Conservation (phyloP, 2,113 vertebrate genomes). For the Myocastor coypus region DNA sequence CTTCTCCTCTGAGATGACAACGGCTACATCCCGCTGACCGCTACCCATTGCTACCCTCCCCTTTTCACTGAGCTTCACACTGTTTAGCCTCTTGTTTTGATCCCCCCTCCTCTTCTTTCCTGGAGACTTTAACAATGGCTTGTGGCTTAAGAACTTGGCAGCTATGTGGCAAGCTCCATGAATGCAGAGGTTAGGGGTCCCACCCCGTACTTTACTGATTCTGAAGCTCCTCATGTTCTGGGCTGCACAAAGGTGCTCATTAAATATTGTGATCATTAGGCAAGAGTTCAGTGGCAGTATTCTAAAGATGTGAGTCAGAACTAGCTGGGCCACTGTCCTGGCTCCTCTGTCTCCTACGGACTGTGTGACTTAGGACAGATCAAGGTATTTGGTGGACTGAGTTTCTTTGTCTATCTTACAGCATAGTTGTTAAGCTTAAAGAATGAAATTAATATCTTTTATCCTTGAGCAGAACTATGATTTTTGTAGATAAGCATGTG, state of each 20-base stretch:
- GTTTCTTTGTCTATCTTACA: neutral
- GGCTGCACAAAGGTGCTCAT: neutral
- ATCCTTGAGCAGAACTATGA: neutral
- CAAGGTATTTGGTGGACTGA: neutral
- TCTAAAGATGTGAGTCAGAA: too few species aligned
- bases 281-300: neutral
- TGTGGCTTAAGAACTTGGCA: neutral
- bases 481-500: conserved; percentile 13
- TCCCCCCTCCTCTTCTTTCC: neutral
- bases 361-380: conserved; percentile 2
- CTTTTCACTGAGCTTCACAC: neutral
- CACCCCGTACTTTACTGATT: neutral
- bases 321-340: neutral
- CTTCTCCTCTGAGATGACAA: neutral
- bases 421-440: neutral
- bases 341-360: neutral
- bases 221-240: neutral
- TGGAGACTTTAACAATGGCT: neutral
- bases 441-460: neutral
- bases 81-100: neutral
- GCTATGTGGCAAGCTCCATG: too few species aligned
- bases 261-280: neutral
- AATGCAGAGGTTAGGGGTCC: neutral
- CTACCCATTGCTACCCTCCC: rapidly evolving
- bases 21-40: neutral